Evolutionary conservation across 2,888 invertebrate species (phyloP).

Genomic region (Volucella inflata): DNA sequence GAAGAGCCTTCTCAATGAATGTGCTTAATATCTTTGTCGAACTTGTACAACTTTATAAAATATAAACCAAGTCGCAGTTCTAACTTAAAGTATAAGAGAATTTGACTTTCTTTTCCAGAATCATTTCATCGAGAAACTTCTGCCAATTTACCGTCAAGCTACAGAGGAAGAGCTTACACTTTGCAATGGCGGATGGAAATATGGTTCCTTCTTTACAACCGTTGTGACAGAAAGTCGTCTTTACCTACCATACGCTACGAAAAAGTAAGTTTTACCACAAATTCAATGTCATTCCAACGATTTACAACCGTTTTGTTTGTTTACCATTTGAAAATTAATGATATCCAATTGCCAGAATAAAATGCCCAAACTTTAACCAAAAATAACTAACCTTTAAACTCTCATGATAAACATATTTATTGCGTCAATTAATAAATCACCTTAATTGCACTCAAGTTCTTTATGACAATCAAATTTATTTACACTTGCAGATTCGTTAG

Average conservation of each 20-base stretch:
- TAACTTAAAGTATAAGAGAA: neutral
- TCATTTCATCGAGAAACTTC: constrained; percentile 89
- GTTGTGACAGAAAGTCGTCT: constrained; percentile 89
- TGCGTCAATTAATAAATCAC: neutral
- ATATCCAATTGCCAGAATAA: neutral
- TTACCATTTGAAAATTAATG: neutral
- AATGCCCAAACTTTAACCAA: neutral
- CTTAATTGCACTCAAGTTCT: neutral
- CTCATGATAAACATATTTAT: neutral
- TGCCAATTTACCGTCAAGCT: constrained; percentile 90
- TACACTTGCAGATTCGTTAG: constrained; percentile 84
- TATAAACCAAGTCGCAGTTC: too few relatives aligned
- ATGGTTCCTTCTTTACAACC: constrained; percentile 92
- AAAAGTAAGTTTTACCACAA: constrained; percentile 84
- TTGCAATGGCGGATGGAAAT: constrained; percentile 90
- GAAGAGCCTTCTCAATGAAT: too few relatives aligned
- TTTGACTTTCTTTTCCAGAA: constrained; percentile 85
- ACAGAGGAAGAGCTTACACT: constrained; percentile 90
- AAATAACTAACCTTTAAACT: neutral
- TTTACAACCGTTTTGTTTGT: neutral
- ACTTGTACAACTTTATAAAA: too few relatives aligned
- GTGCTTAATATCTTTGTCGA: too few relatives aligned
- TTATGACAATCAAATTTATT: constrained; percentile 7
- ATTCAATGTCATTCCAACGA: neutral
- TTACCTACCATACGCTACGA: constrained; percentile 91